Percentiles rank a stretch among this genome's conserved stretches.
These are phyloP conservation scores for human DNA, from an alignment of 2,113 vertebrate genomes.

Conservation along the genomic window GRCh38 chr1:5749001-5749500, in stretches of 20 bases:
- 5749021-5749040: no score
- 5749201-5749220: fast-evolving
- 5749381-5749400: fast-evolving
- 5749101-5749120: neutral
- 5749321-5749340: neutral
- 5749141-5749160: neutral
- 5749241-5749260: neutral
- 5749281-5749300: neutral
- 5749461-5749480: neutral
- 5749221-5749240: no score
- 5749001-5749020: no score
- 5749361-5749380: no score
- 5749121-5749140: neutral
- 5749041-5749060: neutral
- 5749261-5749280: neutral
- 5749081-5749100: neutral
- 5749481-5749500: neutral
- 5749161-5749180: no score
- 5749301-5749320: neutral
- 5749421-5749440: no score
- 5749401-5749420: neutral
- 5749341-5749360: neutral
- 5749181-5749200: no score
- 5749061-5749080: neutral
- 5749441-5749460: neutral